Base-by-base conservation (phyloP, 1,140 invertebrate species). In the Dendrolimus punctatus region DNA sequence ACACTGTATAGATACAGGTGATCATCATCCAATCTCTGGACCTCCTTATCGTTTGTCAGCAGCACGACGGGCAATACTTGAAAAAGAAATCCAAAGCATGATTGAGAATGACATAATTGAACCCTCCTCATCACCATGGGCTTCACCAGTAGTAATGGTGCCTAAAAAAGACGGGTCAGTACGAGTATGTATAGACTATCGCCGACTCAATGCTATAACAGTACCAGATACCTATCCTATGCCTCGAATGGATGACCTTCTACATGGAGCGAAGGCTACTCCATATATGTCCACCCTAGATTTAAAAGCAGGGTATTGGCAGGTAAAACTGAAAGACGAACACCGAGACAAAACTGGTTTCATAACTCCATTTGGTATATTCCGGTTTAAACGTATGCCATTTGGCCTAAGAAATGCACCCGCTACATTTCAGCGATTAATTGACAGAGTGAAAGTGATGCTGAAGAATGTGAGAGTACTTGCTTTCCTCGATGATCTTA, bases 401-500 rank as follows among this genome's bases (percentile, higher is more conserved):
- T 23, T 23, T 23, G 23, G 23, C 23, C 23, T 23, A 23, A 23
- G 23, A 23, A 23, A 64, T 37, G 62, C 62, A 8, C 62, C 55
- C 0, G 51, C 49, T 6, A 58, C 62, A 3, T 64, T 61, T 37
- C 62, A 64, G 10, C 46, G 61, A 7, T 0, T 64, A 37, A 53
- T 59, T 4, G 60, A 8, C 3, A 23, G 23, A 23, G 23, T 23
- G 23, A 23, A 23, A 23, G 23, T 23, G 23, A 23, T 23, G 23
- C 37, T 57, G 3, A 23, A 39, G 2, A 6, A 51, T 6, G 41
- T 64, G 0, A 60, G 55, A 6, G 0, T 65, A 5, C 23, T 64
- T 1, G 57, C 47, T 6, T 70, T 64, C 9, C 38, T 68, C 3
- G 65, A 71, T 47, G 65, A 71, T n/a, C 0, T 68, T 0, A 62